Conservation (phyloP, 2,113 vertebrate genomes). For the Artemisiospiza belli region DNA sequence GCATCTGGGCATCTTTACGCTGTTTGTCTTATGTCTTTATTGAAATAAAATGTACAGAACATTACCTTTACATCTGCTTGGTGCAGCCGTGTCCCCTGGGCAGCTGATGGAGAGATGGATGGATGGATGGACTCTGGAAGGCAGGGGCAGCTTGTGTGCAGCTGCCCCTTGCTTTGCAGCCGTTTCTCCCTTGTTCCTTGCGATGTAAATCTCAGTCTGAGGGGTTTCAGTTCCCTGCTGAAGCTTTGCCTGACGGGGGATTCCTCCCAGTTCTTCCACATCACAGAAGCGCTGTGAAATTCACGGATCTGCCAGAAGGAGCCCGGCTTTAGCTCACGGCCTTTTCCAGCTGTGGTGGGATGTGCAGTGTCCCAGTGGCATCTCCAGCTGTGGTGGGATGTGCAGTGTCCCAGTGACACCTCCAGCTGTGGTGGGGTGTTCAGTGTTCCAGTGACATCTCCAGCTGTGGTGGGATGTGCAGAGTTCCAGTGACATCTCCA, state of each 20-base stretch:
- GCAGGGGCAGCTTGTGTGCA: neutral
- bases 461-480: too few species aligned
- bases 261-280: neutral
- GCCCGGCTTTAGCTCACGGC: neutral
- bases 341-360: neutral
- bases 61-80: conserved; percentile 82
- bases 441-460: too few species aligned
- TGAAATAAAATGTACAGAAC: conserved; percentile 96
- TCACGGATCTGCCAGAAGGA: neutral
- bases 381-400: too few species aligned
- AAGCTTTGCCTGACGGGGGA: neutral
- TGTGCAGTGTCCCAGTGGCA: neutral
- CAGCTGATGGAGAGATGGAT: conserved; percentile 22
- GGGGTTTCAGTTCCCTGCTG: neutral
- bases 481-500: too few species aligned
- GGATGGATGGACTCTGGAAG: neutral
- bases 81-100: conserved; percentile 71
- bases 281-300: neutral
- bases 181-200: neutral
- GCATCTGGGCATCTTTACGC: conserved; percentile 87
- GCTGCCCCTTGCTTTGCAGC: conserved; percentile 33
- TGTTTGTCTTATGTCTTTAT: conserved; percentile 90
- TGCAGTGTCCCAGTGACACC: too few species aligned
- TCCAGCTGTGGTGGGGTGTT: too few species aligned
- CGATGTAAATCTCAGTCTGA: neutral